These are phyloP conservation scores for Oreochromis aureus DNA, from an alignment of 2,113 vertebrate genomes.

Conservation along the genomic window DNA sequence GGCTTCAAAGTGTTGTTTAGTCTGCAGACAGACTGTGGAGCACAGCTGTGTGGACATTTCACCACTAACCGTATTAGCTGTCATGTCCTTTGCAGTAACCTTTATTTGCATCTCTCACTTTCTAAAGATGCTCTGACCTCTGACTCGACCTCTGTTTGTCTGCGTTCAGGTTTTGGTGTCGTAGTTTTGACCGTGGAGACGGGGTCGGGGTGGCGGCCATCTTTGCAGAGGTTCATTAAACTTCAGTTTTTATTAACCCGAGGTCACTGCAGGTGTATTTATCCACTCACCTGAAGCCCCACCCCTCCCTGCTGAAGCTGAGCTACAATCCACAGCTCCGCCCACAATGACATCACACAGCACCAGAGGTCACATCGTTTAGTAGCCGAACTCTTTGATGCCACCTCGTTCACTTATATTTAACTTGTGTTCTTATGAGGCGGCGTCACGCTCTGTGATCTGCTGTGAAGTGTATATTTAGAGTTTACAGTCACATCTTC, in stretches of 20 bases:
- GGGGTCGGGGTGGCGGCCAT: not conserved
- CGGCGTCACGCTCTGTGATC: not conserved
- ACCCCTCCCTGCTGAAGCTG: not conserved
- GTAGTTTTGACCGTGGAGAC: not conserved
- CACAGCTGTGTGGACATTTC: not conserved
- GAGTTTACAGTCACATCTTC: not conserved
- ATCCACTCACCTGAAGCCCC: not conserved
- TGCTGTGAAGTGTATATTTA: not conserved
- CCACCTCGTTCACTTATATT: not conserved
- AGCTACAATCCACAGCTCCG: not conserved
- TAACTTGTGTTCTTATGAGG: not conserved
- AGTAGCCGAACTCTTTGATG: not conserved
- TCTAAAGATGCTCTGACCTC: not conserved
- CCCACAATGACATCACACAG: not conserved
- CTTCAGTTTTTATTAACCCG: not conserved
- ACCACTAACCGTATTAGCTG: not conserved
- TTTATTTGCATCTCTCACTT: not conserved
- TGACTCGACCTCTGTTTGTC: not conserved
- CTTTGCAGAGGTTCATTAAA: not conserved
- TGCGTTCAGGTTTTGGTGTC: not conserved
- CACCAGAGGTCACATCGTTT: not conserved
- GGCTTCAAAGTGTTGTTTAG: not conserved
- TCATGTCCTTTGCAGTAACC: not conserved
- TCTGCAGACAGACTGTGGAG: not conserved
- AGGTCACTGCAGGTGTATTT: not conserved